Evolutionary conservation across 2,888 invertebrate genomes (phyloP), one percentile per base, ranked within the genome.

Genomic region (Noctuana brunneofusca): DNA sequence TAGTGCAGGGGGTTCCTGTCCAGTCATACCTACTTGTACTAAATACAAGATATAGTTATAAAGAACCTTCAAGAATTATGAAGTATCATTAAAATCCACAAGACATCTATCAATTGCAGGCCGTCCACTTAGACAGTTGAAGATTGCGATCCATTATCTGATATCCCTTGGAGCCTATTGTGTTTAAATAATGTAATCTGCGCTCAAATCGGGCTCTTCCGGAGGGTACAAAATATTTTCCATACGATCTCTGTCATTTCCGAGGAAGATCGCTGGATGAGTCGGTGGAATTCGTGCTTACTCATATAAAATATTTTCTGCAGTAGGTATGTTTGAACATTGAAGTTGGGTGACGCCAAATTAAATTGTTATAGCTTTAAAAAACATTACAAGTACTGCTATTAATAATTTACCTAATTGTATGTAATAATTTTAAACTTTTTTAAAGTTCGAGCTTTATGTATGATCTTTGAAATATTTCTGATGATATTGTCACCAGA

Each of bases 191-290:
- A 55, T 63, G 30, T 55, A 63, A 63, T 63, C 62, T 56, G 56
- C 43, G 54, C 27, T 50, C 55, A 56, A 63, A 63, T 56, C 62
- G 56, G 22, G 62, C 56, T 63, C 62, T 63, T 63, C 62, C 62
- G 62, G 62, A 63, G 62, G 56, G 62, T 48, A 56, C 62, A 72
- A 66, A 69, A 71, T 70, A 69, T 72, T 70, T 74, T 72, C 71
- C 71, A 73, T 64, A 66, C 64, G 64, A 66, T 68, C 66, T 68
- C 67, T 69, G 73, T 74, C 75, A 74, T 66, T 74, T 73, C 73
- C 60, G 64, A 60, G 63, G 65, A 60, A 58, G 67, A 68, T 68
- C 65, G 66, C 53, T 64, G 41, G 57, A 73, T 75, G 72, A 75
- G 71, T 69, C 67, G 66, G 66, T 66, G 67, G 68, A 69, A 68